Conservation (phyloP, 2,113 vertebrate genomes). For the Myrmecobius fasciatus region DNA sequence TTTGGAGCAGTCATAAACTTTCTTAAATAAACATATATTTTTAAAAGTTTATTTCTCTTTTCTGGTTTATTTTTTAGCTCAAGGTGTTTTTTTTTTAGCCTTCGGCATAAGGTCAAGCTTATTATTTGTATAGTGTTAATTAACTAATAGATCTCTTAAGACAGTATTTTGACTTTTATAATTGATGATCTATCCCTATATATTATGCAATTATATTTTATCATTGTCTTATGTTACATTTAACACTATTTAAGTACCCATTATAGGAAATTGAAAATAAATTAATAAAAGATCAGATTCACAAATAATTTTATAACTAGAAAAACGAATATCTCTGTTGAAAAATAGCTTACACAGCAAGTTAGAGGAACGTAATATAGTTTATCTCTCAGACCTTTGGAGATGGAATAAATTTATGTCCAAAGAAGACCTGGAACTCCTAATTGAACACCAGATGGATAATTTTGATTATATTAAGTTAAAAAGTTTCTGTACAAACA, state of each 20-base stretch:
- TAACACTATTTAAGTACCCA: neutral
- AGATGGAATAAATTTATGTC: too few species aligned
- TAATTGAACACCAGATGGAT: too few species aligned
- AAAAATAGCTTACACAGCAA: neutral
- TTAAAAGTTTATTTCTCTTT: neutral
- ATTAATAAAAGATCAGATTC: neutral
- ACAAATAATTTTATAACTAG: neutral
- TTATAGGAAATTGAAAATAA: neutral
- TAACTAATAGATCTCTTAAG: neutral
- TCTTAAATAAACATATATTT: too few species aligned
- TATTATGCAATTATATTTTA: neutral
- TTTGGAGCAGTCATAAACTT: slow-evolving; percentile 30
- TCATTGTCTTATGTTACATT: neutral
- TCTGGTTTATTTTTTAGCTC: slow-evolving; percentile 4
- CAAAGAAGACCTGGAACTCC: too few species aligned
- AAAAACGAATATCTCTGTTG: neutral
- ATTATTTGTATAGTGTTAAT: slow-evolving; percentile 2
- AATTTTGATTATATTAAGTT: too few species aligned
- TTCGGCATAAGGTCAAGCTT: neutral
- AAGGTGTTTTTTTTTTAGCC: neutral
- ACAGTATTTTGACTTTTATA: neutral
- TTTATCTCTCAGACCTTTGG: too few species aligned
- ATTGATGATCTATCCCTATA: slow-evolving; percentile 1
- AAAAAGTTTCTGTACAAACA: too few species aligned
- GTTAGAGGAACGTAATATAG: too few species aligned